A percentile compares a stretch with the other conserved stretches of the same genome.
phyloP scores from a whole-genome alignment of 2,888 invertebrate genomes.

The Diloba caeruleocephala region DNA sequence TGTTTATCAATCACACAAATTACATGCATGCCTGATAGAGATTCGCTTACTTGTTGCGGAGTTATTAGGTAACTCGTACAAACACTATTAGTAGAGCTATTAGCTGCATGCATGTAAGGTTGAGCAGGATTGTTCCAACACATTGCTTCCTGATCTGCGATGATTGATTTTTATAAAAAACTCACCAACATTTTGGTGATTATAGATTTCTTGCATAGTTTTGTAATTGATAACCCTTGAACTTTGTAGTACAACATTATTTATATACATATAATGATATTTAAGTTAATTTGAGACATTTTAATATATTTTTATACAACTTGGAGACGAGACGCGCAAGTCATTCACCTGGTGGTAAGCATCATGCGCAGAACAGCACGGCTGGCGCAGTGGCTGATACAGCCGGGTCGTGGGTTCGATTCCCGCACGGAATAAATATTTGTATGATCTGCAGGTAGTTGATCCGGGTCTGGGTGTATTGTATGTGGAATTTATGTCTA shows the following conservation, averaged over 20 bases:
- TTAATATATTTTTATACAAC: background rate
- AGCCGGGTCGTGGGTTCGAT: too few species aligned
- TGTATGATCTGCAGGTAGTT: too few species aligned
- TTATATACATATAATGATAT: too few species aligned
- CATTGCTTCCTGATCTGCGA: background rate
- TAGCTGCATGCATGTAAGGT: too few species aligned
- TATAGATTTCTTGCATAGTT: background rate
- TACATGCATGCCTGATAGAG: slow-evolving; percentile 22
- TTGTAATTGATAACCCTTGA: slow-evolving; percentile 1
- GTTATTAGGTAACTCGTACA: slow-evolving; percentile 27
- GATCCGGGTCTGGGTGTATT: too few species aligned
- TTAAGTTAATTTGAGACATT: slow-evolving; percentile 1
- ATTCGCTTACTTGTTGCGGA: slow-evolving; percentile 23
- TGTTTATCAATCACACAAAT: slow-evolving; percentile 29
- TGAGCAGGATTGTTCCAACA: slow-evolving; percentile 1
- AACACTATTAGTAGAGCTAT: too few species aligned
- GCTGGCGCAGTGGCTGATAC: too few species aligned
- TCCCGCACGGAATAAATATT: too few species aligned
- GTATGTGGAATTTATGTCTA: too few species aligned
- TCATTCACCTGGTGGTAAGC: too few species aligned
- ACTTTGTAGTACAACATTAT: slow-evolving; percentile 1
- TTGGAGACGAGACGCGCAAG: too few species aligned
- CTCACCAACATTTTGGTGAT: background rate
- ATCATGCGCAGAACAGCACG: too few species aligned
- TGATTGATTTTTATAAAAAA: background rate